Conservation (phyloP, 2,113 vertebrate genomes). For the Herpailurus yagouaroundi region DNA sequence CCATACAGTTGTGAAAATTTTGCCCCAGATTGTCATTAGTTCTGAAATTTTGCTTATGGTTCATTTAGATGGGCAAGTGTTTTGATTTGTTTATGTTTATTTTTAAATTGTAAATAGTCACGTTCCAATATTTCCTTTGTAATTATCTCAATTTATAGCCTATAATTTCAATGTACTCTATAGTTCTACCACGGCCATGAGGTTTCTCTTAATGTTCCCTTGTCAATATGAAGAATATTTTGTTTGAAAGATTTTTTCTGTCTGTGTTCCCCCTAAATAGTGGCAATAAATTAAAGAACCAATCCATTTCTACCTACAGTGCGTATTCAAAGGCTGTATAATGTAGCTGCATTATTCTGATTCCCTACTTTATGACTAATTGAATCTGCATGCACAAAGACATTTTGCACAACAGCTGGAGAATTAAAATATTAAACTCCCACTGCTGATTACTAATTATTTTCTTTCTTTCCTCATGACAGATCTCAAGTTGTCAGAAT, state of each 20-base stretch:
- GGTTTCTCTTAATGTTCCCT: background rate
- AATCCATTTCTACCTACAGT: slow-evolving; percentile 61
- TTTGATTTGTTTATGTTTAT: background rate
- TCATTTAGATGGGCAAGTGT: background rate
- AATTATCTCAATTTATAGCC: slow-evolving; percentile 31
- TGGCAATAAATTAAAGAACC: slow-evolving; percentile 46
- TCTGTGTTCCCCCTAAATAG: slow-evolving; percentile 20
- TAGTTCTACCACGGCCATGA: background rate
- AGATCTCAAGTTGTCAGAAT: slow-evolving; percentile 61
- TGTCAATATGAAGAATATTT: slow-evolving; percentile 47
- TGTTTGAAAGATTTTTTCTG: slow-evolving; percentile 27
- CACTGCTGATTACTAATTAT: slow-evolving; percentile 76
- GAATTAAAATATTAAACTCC: slow-evolving; percentile 74
- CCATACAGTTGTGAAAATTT: background rate
- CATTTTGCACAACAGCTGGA: slow-evolving; percentile 73
- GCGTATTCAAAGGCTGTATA: slow-evolving; percentile 31
- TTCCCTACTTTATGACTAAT: slow-evolving; percentile 59
- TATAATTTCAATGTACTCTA: background rate
- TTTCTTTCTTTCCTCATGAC: slow-evolving; percentile 67
- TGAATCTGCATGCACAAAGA: slow-evolving; percentile 56
- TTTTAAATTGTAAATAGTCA: background rate
- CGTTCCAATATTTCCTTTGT: background rate
- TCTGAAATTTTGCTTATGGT: background rate
- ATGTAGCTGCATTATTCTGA: slow-evolving; percentile 3
- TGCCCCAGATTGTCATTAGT: background rate